A percentile compares a stretch with the other conserved stretches of the same genome.
phyloP scores from a whole-genome alignment of 2,888 invertebrate species.

The Lypha dubia region DNA sequence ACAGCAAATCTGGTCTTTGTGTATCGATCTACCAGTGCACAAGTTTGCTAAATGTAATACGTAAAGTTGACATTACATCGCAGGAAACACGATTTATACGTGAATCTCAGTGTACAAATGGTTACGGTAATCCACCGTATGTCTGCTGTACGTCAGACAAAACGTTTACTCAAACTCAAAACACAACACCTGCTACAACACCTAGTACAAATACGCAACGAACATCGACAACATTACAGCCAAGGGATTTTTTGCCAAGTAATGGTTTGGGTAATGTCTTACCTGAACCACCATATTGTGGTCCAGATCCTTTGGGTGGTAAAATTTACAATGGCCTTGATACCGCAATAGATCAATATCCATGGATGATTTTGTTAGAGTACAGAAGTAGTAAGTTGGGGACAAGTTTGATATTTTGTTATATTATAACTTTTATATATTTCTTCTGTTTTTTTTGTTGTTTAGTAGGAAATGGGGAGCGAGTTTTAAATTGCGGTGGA shows the following conservation, averaged over 20 bases:
- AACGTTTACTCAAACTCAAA: conserved; percentile 64
- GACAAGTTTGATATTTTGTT: neutral
- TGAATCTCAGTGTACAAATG: conserved; percentile 78
- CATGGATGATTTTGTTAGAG: conserved; percentile 88
- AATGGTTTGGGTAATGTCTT: conserved; percentile 76
- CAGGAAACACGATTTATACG: conserved; percentile 76
- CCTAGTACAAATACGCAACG: neutral
- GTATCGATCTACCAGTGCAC: conserved; percentile 81
- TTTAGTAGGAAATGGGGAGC: conserved; percentile 74
- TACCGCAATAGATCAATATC: conserved; percentile 87
- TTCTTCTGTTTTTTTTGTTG: neutral
- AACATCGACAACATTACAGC: conserved; percentile 5
- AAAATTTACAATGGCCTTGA: conserved; percentile 86
- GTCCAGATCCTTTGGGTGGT: conserved; percentile 81
- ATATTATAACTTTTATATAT: neutral
- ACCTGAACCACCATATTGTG: conserved; percentile 80
- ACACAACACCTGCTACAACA: conserved; percentile 41
- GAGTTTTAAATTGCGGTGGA: conserved; percentile 86
- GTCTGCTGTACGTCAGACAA: conserved; percentile 80
- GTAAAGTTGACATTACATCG: conserved; percentile 67
- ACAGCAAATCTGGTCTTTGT: conserved; percentile 78
- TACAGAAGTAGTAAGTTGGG: conserved; percentile 86
- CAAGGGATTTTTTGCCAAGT: conserved; percentile 52
- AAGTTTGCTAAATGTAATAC: conserved; percentile 75
- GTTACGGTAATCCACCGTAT: conserved; percentile 77